A percentile compares a stretch with the other conserved stretches of the same genome.
Conservation (phyloP, 2,797 vertebrate species). For the Sarcoramphus papa region DNA sequence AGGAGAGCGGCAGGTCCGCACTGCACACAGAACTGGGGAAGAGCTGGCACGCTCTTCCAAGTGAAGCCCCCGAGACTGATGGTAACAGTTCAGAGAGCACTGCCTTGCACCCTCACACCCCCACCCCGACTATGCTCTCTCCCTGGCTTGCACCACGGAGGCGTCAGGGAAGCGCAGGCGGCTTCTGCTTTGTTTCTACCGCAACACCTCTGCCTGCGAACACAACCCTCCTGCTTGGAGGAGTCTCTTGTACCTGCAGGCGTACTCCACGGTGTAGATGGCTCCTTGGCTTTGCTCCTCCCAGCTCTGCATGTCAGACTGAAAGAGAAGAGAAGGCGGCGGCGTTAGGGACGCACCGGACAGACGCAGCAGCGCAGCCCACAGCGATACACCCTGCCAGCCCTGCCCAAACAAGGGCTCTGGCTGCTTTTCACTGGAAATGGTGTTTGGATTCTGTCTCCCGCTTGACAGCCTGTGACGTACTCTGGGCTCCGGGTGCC, state of each 20-base stretch:
- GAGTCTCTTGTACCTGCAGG: slow-evolving; percentile 82
- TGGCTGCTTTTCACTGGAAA: neutral
- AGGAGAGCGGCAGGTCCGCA: neutral
- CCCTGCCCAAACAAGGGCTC: neutral
- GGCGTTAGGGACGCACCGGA: fast-evolving
- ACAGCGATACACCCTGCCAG: neutral
- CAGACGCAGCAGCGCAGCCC: neutral
- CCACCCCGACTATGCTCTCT: neutral
- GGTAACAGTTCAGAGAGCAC: neutral
- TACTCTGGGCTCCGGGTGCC: fast-evolving
- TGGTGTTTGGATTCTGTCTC: neutral
- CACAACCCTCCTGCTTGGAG: neutral
- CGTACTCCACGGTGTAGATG: slow-evolving; percentile 94
- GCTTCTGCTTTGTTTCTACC: neutral
- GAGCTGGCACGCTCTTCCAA: neutral
- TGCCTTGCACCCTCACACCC: neutral
- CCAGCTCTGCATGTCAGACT: slow-evolving; percentile 98
- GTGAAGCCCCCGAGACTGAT: neutral
- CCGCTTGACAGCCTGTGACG: neutral
- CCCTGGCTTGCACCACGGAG: neutral
- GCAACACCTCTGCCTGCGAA: fast-evolving
- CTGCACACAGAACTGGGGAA: fast-evolving
- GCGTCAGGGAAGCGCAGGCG: fast-evolving
- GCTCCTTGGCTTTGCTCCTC: slow-evolving; percentile 98
- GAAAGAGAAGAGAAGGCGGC: neutral